Evolutionary conservation across 2,797 vertebrate species (phyloP), one percentile per base, ranked within the genome.

Genomic region (Fundulus diaphanus): DNA sequence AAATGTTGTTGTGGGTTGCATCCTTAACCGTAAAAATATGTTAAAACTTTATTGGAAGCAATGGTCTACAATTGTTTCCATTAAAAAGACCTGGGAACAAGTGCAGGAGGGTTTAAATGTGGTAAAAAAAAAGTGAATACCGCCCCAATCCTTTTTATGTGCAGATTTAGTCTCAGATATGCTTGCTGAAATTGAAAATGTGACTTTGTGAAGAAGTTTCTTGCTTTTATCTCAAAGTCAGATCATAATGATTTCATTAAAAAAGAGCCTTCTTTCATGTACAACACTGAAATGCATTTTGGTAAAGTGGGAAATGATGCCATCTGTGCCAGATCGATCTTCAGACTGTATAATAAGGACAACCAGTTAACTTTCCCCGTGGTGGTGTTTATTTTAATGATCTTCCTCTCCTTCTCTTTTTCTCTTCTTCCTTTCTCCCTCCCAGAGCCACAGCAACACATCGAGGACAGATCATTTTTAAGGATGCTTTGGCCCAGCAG

Each of bases 381-480:
- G 44, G 78, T 57, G 51, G 56, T 61, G 24, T 86, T 86, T 83
- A 73, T 73, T 46, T 82, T 84, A 83, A 87, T 76, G 63, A 61
- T 82, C 56, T 71, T 68, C 84, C 33, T 83, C 75, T 89, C 70
- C 74, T 72, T 74, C 68, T 67, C 49, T 7, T 69, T 54, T n/a
- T 40, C 75, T 49, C 42, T 68, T 31, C 15, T 31, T 15, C 2
- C 54, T 15, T 51, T 75, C 42, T 75, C 18, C 70, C 56, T 82
- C 77, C 69, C 92, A 99, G 98, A 96, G 98, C 97, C 72, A 99
- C 98, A 65, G 98, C 98, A 77, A 99, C 98, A 73, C 96, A 98
- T 63, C 96, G 96, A 85, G 98, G 97, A 92, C 98, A 99, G 95
- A 97, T 99, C 90, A 96, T 99, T 92, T 99, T 99, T 94, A 99